A percentile compares a stretch with the other conserved stretches of the same genome.
Evolutionary conservation across 1,140 invertebrate genomes (phyloP).

Genomic region (Caerostris extrusa): DNA sequence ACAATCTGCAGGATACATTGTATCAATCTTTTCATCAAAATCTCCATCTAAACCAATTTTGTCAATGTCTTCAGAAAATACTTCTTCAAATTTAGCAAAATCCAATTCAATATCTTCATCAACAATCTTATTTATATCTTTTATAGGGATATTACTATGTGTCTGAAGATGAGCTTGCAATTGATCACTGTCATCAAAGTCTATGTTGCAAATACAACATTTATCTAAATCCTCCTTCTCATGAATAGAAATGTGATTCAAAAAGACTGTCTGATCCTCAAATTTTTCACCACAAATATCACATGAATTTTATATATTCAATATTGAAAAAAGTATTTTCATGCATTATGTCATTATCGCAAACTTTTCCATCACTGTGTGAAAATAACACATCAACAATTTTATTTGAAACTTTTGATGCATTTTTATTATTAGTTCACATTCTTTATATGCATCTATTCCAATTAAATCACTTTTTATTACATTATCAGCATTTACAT

Average conservation of each 20-base stretch:
- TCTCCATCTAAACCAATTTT: background rate
- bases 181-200: background rate
- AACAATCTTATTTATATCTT: background rate
- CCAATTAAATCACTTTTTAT: background rate
- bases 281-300: conserved; percentile 29
- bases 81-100: background rate
- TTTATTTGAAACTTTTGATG: background rate
- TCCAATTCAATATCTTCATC: background rate
- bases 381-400: background rate
- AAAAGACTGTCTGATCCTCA: background rate
- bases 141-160: conserved; percentile 10
- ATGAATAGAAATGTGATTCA: conserved; percentile 29
- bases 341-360: background rate
- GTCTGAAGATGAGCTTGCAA: background rate
- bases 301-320: background rate
- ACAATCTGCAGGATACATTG: background rate
- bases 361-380: background rate
- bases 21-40: conserved; percentile 38
- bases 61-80: conserved; percentile 12
- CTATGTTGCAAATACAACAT: conserved; percentile 20
- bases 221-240: background rate
- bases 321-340: background rate
- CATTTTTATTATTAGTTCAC: background rate
- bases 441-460: background rate
- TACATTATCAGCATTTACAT: background rate